phyloP scores from a whole-genome alignment of 2,113 vertebrate genomes.

The Circaetus gallicus region DNA sequence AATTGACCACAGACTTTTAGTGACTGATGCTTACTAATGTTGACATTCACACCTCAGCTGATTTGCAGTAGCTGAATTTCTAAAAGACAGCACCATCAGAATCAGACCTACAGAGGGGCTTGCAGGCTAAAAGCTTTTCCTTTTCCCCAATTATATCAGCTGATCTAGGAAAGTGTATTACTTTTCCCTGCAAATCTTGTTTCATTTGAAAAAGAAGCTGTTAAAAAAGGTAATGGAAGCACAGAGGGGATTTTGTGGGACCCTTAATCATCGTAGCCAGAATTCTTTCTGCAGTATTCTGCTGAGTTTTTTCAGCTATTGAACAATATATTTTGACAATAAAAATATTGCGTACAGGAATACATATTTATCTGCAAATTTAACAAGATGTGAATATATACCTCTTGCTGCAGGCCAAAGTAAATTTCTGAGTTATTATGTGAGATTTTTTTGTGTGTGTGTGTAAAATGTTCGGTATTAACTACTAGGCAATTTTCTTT shows the following conservation, averaged over 20 bases:
- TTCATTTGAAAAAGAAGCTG: neutral
- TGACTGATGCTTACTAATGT: neutral
- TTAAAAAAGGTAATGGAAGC: neutral
- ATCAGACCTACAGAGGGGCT: neutral
- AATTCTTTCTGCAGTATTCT: neutral
- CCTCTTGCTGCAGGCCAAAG: neutral
- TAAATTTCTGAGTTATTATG: neutral
- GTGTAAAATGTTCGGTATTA: neutral
- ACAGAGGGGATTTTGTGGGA: neutral
- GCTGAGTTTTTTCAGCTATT: neutral
- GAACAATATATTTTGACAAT: neutral
- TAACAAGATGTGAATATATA: neutral
- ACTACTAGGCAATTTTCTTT: neutral
- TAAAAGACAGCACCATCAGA: neutral
- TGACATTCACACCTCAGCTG: neutral
- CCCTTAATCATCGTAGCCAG: neutral
- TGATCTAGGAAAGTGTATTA: neutral
- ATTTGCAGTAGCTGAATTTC: neutral
- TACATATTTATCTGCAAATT: neutral
- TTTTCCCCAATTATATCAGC: neutral
- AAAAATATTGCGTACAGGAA: neutral
- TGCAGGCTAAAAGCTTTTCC: neutral
- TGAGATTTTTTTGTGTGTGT: neutral
- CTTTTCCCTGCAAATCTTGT: neutral
- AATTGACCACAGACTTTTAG: neutral